phyloP scores from a whole-genome alignment of 53 echinoderm and acorn worm genomes.

The Zoroaster sp. region DNA sequence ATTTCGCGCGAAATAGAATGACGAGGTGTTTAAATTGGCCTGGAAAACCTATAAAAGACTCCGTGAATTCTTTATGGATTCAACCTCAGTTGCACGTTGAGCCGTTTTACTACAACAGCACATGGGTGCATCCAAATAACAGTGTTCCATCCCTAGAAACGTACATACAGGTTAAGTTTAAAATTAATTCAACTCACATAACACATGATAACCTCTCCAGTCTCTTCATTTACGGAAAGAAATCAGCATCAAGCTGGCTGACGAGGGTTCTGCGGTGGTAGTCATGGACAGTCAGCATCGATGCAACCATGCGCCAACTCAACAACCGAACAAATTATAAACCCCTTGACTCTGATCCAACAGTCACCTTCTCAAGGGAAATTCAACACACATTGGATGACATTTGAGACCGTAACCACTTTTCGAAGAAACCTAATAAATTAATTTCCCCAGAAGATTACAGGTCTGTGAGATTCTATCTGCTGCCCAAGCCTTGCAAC shows the following conservation, averaged over 20 bases:
- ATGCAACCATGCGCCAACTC: slow-evolving; percentile 22
- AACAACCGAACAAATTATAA: neutral
- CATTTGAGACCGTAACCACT: neutral
- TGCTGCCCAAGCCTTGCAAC: neutral
- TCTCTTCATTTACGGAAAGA: neutral
- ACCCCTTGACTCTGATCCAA: slow-evolving; percentile 11
- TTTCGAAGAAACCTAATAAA: neutral
- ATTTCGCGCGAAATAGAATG: too few species aligned
- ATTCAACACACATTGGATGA: slow-evolving; percentile 3
- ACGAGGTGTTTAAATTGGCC: too few species aligned
- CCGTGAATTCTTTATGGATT: too few species aligned
- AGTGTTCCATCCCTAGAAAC: too few species aligned
- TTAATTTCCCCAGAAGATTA: neutral
- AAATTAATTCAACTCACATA: too few species aligned
- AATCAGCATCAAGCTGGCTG: slow-evolving; percentile 12
- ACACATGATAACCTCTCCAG: too few species aligned
- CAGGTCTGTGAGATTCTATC: neutral
- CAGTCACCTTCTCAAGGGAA: neutral
- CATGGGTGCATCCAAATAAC: too few species aligned
- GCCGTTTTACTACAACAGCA: too few species aligned
- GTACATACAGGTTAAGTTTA: too few species aligned
- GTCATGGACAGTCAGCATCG: neutral
- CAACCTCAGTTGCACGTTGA: too few species aligned
- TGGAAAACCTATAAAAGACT: too few species aligned
- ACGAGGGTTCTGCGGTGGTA: slow-evolving; percentile 14